These are phyloP conservation scores for Staurois parvus DNA, from an alignment of 2,797 vertebrate genomes.

Conservation along the genomic window DNA sequence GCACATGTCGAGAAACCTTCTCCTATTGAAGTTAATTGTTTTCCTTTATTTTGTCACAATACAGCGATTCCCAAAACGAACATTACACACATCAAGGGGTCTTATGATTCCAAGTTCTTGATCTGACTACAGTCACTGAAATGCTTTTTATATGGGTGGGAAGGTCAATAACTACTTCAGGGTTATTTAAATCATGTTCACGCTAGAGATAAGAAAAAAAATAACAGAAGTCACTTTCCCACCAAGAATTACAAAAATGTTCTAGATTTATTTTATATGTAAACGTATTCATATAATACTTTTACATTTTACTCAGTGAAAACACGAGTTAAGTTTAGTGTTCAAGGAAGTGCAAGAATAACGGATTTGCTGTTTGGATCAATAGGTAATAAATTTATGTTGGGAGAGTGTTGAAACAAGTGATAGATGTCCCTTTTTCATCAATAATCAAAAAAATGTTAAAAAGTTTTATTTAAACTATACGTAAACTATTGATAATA, in stretches of 20 bases:
- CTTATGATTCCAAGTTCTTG: constrained; percentile 49
- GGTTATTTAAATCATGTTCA: constrained; percentile 52
- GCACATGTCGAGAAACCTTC: constrained; percentile 23
- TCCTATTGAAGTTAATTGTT: constrained; percentile 44
- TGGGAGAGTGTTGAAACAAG: neutral
- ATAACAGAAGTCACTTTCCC: constrained; percentile 22
- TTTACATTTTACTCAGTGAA: too few relatives aligned
- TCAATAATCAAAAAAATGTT: constrained; percentile 17
- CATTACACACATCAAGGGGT: constrained; percentile 52
- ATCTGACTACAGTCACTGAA: constrained; percentile 20
- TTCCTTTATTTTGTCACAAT: constrained; percentile 53
- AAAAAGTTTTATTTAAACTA: neutral
- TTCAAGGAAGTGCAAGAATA: too few relatives aligned
- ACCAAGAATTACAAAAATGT: constrained; percentile 35
- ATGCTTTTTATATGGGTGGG: constrained; percentile 52
- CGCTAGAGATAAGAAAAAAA: constrained; percentile 46
- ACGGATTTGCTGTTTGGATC: too few relatives aligned
- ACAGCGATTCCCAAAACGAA: constrained; percentile 51
- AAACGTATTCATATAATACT: neutral
- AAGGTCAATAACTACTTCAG: constrained; percentile 43
- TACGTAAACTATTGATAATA: neutral
- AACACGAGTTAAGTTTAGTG: too few relatives aligned
- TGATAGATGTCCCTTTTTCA: constrained; percentile 23
- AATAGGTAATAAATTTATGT: too few relatives aligned
- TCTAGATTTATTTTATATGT: neutral